These are phyloP conservation scores for Heliconius aoede DNA, from an alignment of 2,888 invertebrate genomes.

Conservation along the genomic window DNA sequence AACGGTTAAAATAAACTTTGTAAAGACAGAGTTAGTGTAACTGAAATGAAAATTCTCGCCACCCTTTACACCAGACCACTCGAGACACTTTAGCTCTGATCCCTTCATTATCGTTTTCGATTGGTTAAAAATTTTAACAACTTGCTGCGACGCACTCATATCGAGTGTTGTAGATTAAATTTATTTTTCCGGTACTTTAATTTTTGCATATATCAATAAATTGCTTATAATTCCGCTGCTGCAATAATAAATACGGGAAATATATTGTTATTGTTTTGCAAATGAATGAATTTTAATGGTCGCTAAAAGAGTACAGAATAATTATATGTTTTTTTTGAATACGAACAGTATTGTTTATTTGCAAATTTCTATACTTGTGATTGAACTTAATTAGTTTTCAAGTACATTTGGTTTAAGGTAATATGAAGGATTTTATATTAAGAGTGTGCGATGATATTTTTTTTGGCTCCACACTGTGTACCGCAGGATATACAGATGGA, in stretches of 20 bases:
- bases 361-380: background rate
- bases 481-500: too few species aligned
- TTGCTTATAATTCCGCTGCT: slow-evolving; percentile 21
- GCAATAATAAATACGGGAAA: slow-evolving; percentile 23
- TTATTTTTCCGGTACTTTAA: slow-evolving; percentile 36
- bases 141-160: slow-evolving; percentile 35
- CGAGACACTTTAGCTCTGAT: slow-evolving; percentile 40
- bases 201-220: slow-evolving; percentile 30
- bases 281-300: slow-evolving; percentile 13
- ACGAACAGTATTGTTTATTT: background rate
- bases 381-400: background rate
- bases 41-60: slow-evolving; percentile 38
- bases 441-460: too few species aligned
- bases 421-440: background rate
- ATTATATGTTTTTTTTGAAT: background rate
- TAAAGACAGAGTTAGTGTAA: slow-evolving; percentile 23
- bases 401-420: background rate
- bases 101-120: slow-evolving; percentile 46
- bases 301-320: background rate
- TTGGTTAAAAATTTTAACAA: slow-evolving; percentile 46
- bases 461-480: too few species aligned
- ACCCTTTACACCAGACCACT: slow-evolving; percentile 45
- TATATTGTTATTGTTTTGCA: slow-evolving; percentile 20
- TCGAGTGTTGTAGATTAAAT: slow-evolving; percentile 37
- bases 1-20: slow-evolving; percentile 68